Conservation (phyloP, 2,888 invertebrate species). For the Agrochola litura region DNA sequence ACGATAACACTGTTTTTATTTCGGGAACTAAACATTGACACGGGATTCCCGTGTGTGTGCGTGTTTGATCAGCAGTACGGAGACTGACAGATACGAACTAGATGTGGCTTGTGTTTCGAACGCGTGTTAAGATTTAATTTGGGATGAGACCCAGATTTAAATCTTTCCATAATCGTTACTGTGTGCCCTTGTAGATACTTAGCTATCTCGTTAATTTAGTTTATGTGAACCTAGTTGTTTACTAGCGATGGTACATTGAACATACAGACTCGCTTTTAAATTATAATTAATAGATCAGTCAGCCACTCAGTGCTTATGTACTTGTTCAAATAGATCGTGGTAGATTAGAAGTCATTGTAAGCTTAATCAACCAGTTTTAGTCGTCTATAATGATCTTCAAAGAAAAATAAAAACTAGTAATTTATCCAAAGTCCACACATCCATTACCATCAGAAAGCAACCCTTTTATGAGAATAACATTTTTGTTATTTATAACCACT, state of each 20-base stretch:
- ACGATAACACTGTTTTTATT: slow-evolving; percentile 79
- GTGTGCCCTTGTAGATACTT: neutral
- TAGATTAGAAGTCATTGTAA: neutral
- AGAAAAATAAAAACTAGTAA: neutral
- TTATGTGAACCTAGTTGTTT: neutral
- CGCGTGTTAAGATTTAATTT: neutral
- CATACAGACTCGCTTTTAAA: neutral
- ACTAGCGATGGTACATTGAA: neutral
- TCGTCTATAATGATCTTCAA: neutral
- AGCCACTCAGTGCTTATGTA: neutral
- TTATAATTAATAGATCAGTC: neutral
- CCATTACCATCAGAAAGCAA: neutral
- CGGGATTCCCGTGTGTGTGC: slow-evolving; percentile 47
- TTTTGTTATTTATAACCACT: slow-evolving; percentile 4
- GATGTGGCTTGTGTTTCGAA: neutral
- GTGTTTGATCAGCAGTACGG: slow-evolving; percentile 11
- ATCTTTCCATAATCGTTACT: neutral
- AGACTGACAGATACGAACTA: neutral
- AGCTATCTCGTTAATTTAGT: neutral
- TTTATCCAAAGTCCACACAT: neutral
- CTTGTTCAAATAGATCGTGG: neutral
- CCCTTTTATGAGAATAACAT: neutral
- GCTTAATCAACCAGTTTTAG: neutral
- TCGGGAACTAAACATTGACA: slow-evolving; percentile 63
- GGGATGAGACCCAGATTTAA: neutral